Conservation (phyloP, 2,888 invertebrate genomes). For the Alloplasta piceator region DNA sequence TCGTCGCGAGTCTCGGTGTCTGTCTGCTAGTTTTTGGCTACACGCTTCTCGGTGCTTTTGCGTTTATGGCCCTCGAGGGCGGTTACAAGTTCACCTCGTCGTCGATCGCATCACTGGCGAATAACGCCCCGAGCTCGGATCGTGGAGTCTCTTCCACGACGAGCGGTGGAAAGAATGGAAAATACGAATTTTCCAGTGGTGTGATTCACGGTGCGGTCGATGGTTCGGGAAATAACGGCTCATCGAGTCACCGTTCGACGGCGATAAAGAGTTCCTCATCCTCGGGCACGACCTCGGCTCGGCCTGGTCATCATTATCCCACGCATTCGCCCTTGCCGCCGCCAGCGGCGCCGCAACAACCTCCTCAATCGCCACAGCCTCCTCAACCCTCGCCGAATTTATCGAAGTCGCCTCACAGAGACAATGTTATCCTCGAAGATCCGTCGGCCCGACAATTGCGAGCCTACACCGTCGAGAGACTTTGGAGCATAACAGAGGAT, state of each 20-base stretch:
- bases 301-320: slow-evolving; percentile 60
- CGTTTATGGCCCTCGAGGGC: slow-evolving; percentile 94
- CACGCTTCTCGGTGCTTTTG: slow-evolving; percentile 95
- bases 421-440: slow-evolving; percentile 78
- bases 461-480: slow-evolving; percentile 90
- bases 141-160: no score
- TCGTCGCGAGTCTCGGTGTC: slow-evolving; percentile 92
- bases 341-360: no score
- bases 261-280: slow-evolving; percentile 85
- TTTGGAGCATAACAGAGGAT: slow-evolving; percentile 94
- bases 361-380: slow-evolving; percentile 9
- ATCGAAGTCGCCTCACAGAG: slow-evolving; percentile 46
- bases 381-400: slow-evolving; percentile 60
- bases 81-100: slow-evolving; percentile 81
- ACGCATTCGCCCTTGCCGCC: no score
- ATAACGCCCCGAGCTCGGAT: no score
- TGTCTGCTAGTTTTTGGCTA: slow-evolving; percentile 95
- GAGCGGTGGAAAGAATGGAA: slow-evolving; percentile 9
- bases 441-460: slow-evolving; percentile 85
- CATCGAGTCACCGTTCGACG: slow-evolving; percentile 9
- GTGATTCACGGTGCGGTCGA: slow-evolving; percentile 5
- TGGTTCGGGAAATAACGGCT: neutral
- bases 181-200: slow-evolving; percentile 34
- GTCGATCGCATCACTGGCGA: neutral
- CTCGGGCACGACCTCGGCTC: slow-evolving; percentile 83